Conservation (phyloP, 1,140 invertebrate genomes). For the Leptonema lineaticorne region DNA sequence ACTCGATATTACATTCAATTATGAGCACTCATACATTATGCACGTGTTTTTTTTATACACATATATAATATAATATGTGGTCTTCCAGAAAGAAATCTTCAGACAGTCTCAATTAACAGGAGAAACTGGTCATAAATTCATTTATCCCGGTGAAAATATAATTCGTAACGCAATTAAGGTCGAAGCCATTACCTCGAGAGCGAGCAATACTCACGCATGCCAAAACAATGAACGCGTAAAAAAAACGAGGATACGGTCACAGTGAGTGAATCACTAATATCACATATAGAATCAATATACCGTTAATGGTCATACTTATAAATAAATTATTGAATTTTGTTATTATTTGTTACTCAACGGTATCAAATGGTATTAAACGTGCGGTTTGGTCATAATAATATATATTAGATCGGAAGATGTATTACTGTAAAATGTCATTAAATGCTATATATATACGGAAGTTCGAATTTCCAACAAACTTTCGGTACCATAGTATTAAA, state of each 20-base stretch:
- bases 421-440: no score
- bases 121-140: conserved; percentile 21
- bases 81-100: no score
- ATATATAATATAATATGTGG: no score
- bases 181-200: background rate
- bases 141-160: conserved; percentile 21
- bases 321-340: no score
- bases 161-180: conserved; percentile 17
- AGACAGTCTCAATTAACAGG: conserved; percentile 17
- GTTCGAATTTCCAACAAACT: no score
- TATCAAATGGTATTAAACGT: background rate
- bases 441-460: no score
- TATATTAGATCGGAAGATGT: no score
- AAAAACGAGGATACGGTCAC: conserved; percentile 20
- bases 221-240: conserved; percentile 26
- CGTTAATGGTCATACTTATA: no score
- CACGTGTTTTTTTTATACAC: no score
- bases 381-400: no score
- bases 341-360: background rate
- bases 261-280: no score
- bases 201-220: background rate
- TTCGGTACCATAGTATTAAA: no score
- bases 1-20: conserved; percentile 24
- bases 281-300: background rate
- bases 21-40: conserved; percentile 6